Conservation (phyloP, 2,113 vertebrate species). For the Hippocampus guttulatus region DNA sequence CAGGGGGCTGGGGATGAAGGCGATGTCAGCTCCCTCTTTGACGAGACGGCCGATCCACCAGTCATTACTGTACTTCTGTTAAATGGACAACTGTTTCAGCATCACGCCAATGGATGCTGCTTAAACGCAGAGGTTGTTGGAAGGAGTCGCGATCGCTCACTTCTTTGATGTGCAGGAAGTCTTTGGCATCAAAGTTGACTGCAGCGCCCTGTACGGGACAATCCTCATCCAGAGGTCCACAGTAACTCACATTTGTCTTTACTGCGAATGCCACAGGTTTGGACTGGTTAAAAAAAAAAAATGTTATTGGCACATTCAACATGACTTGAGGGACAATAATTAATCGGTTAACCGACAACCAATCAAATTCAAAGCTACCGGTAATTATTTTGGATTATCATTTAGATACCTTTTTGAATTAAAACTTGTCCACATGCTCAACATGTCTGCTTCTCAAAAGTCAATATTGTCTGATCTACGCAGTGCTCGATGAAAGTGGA, state of each 20-base stretch:
- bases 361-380: too few species aligned
- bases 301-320: neutral
- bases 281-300: conserved; percentile 67
- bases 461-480: too few species aligned
- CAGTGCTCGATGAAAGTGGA: too few species aligned
- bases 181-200: conserved; percentile 98
- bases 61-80: conserved; percentile 93
- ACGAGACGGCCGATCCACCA: conserved; percentile 97
- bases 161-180: conserved; percentile 98
- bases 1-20: conserved; percentile 93
- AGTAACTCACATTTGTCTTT: conserved; percentile 95
- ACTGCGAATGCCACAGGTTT: conserved; percentile 94
- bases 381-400: too few species aligned
- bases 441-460: too few species aligned
- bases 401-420: too few species aligned
- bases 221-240: conserved; percentile 89
- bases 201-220: conserved; percentile 93
- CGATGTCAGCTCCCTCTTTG: conserved; percentile 91
- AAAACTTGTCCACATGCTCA: too few species aligned
- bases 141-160: conserved; percentile 59
- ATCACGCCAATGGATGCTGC: conserved; percentile 4
- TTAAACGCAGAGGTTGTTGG: neutral
- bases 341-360: too few species aligned
- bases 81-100: conserved; percentile 14
- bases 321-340: neutral